Conservation (phyloP, 2,113 vertebrate species). For the Cottus gobio region DNA sequence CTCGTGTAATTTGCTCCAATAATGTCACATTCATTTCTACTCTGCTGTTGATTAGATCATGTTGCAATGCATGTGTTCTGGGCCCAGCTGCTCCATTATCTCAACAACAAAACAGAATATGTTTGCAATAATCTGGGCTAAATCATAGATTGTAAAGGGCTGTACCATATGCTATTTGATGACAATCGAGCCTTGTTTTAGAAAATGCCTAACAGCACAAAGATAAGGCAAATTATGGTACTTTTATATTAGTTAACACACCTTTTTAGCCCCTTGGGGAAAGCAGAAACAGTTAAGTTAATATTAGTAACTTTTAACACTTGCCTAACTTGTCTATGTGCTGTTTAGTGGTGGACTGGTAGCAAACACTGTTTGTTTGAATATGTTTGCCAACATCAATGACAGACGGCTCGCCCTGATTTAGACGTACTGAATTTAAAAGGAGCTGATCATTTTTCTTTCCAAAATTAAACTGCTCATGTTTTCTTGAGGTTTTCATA, state of each 20-base stretch:
- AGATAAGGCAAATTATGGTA: neutral
- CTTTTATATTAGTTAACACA: neutral
- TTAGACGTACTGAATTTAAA: neutral
- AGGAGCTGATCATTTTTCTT: conserved; percentile 11
- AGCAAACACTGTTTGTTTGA: neutral
- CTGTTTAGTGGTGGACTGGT: neutral
- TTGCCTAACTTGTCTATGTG: neutral
- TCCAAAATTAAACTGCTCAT: conserved; percentile 11
- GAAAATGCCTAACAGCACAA: neutral
- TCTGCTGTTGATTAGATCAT: conserved; percentile 27
- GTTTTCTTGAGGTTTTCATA: conserved; percentile 37
- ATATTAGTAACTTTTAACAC: neutral
- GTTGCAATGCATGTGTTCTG: neutral
- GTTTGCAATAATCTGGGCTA: neutral
- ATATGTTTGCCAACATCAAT: neutral
- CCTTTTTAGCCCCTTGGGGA: neutral
- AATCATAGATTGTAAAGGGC: neutral
- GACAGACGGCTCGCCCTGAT: neutral
- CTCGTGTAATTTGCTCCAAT: conserved; percentile 29
- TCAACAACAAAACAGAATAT: neutral
- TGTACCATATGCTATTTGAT: neutral
- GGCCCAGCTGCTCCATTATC: conserved; percentile 27
- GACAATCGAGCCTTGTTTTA: neutral
- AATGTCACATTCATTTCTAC: conserved; percentile 45
- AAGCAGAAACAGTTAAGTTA: neutral